A percentile compares a stretch with the other conserved stretches of the same genome.
Evolutionary conservation across 2,113 vertebrate genomes (phyloP).

Genomic region (Phyllostomus discolor): DNA sequence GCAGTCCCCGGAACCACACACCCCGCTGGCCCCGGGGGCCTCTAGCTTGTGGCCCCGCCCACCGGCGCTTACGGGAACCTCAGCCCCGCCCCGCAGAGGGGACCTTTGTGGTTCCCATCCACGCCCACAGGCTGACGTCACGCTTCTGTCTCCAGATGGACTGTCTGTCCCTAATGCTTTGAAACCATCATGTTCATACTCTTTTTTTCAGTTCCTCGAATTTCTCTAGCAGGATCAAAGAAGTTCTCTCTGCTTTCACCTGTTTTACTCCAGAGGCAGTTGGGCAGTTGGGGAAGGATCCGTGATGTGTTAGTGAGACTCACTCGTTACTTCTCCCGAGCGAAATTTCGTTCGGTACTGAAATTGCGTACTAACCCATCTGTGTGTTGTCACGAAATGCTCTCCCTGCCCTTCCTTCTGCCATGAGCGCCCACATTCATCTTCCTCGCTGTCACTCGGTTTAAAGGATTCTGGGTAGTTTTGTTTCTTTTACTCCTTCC

Average conservation of each 20-base stretch:
- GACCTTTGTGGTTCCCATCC: neutral
- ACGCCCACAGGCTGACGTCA: neutral
- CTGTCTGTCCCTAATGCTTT: neutral
- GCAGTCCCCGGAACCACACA: accelerated
- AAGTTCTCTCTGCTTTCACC: neutral
- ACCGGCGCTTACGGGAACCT: accelerated
- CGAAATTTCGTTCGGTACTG: neutral
- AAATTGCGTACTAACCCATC: neutral
- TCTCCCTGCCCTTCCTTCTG: neutral
- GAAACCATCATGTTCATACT: neutral
- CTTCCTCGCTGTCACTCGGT: neutral
- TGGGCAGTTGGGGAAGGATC: neutral
- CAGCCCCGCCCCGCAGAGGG: accelerated
- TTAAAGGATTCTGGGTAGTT: neutral
- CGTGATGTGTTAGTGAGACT: neutral
- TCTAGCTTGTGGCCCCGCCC: neutral
- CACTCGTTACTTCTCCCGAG: neutral
- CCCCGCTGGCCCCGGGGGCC: accelerated
- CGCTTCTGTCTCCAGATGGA: neutral
- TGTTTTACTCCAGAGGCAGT: neutral
- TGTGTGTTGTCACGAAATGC: neutral
- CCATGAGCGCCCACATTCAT: neutral
- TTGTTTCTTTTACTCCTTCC: neutral
- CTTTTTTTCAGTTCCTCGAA: neutral
- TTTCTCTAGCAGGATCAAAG: neutral